Percentiles rank a stretch among this genome's conserved stretches.
phyloP scores from a whole-genome alignment of 2,888 invertebrate species.

The Pinctada fucata region DNA sequence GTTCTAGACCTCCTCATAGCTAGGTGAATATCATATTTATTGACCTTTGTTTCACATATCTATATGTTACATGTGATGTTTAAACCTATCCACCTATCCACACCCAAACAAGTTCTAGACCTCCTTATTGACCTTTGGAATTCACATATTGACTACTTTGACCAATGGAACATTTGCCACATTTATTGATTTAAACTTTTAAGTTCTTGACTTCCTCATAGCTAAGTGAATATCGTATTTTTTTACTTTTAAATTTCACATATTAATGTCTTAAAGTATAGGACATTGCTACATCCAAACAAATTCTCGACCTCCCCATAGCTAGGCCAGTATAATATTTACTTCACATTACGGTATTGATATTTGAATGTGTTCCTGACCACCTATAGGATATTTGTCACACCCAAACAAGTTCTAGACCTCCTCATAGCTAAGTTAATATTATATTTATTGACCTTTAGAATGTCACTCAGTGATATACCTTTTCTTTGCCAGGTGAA shows the following conservation, averaged over 20 bases:
- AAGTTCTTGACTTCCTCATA: slow-evolving; percentile 89
- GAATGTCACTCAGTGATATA: too few species aligned
- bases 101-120: slow-evolving; percentile 89
- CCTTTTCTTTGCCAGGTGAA: too few species aligned
- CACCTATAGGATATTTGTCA: slow-evolving; percentile 84
- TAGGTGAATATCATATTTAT: slow-evolving; percentile 53
- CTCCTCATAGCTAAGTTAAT: slow-evolving; percentile 81
- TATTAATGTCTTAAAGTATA: slow-evolving; percentile 82
- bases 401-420: slow-evolving; percentile 89
- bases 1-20: slow-evolving; percentile 87
- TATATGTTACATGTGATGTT: slow-evolving; percentile 80
- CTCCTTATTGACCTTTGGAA: slow-evolving; percentile 79
- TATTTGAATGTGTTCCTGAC: slow-evolving; percentile 90
- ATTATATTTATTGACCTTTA: not conserved
- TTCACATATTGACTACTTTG: not conserved
- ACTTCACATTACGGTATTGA: not conserved
- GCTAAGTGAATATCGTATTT: slow-evolving; percentile 57
- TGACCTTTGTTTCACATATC: slow-evolving; percentile 55
- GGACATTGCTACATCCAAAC: slow-evolving; percentile 92
- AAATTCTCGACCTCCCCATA: slow-evolving; percentile 89
- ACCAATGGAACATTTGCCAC: not conserved
- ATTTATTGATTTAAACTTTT: slow-evolving; percentile 91
- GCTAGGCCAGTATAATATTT: slow-evolving; percentile 64
- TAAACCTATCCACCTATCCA: slow-evolving; percentile 95
- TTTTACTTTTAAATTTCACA: too few species aligned